A percentile compares a stretch with the other conserved stretches of the same genome.
Conservation (phyloP, 2,113 vertebrate species). For the Eudyptes chrysolophus region DNA sequence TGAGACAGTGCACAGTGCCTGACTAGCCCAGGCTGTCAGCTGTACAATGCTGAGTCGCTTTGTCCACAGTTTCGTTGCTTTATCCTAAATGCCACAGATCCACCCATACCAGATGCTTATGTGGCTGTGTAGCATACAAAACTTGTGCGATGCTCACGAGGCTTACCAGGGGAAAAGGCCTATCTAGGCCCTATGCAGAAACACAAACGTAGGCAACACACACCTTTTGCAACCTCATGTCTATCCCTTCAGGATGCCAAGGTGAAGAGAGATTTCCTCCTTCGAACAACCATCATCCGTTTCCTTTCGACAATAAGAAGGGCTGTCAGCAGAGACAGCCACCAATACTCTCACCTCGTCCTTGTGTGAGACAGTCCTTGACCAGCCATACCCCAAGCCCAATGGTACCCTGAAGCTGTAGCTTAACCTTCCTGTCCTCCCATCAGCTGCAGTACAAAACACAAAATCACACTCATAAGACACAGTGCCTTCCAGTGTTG, state of each 20-base stretch:
- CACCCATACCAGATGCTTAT: not conserved
- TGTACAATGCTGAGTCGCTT: not conserved
- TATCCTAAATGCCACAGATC: not conserved
- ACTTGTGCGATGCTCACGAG: not conserved
- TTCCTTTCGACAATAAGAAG: rapidly evolving
- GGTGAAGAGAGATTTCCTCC: not conserved
- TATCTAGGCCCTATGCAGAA: not conserved
- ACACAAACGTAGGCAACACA: not conserved
- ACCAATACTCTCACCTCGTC: not conserved
- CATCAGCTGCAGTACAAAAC: not conserved
- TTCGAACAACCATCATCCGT: rapidly evolving
- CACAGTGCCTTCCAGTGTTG: not conserved
- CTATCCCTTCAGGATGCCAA: not conserved
- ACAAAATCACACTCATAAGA: not conserved
- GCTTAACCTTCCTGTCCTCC: not conserved
- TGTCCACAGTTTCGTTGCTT: not conserved
- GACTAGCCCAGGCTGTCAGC: not conserved
- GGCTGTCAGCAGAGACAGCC: not conserved
- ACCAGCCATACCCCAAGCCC: not conserved
- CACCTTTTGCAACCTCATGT: not conserved
- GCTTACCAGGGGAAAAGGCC: not conserved
- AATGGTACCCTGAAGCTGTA: not conserved
- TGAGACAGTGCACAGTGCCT: not conserved
- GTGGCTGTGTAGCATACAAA: not conserved
- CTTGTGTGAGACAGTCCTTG: not conserved